Conservation (phyloP, 2,888 invertebrate genomes). For the Lysandra bellargus region DNA sequence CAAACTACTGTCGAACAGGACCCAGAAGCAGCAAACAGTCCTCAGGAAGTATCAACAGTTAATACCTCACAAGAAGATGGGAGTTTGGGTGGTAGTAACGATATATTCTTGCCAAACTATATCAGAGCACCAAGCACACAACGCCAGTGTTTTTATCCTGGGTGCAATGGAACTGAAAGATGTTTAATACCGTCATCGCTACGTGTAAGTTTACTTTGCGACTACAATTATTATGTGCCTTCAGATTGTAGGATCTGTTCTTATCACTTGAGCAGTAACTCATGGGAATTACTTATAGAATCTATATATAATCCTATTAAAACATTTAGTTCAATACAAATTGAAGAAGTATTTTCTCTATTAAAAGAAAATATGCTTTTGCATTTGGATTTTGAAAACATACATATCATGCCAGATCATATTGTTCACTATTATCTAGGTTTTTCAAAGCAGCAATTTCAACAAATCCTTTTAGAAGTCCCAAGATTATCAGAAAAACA, state of each 20-base stretch:
- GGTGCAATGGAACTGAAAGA: background rate
- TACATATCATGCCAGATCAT: background rate
- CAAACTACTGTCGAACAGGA: background rate
- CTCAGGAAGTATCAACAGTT: background rate
- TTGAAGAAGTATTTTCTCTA: background rate
- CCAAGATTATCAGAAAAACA: background rate
- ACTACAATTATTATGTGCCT: slow-evolving; percentile 9
- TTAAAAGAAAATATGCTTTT: background rate
- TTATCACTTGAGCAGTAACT: slow-evolving; percentile 10
- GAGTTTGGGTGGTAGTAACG: background rate
- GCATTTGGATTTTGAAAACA: background rate
- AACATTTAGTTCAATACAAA: background rate
- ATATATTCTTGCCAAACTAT: slow-evolving; percentile 7
- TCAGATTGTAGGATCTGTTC: slow-evolving; percentile 13
- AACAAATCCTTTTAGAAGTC: background rate
- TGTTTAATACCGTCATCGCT: background rate
- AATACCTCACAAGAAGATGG: background rate
- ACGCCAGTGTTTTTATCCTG: background rate
- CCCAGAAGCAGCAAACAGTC: background rate
- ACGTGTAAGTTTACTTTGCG: background rate
- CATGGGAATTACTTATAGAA: background rate
- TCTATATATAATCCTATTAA: slow-evolving; percentile 19
- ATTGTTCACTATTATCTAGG: background rate
- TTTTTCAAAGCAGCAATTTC: background rate
- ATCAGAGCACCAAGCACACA: background rate